Evolutionary conservation across 1,140 invertebrate genomes (phyloP).

Genomic region (Penaeus vannamei): DNA sequence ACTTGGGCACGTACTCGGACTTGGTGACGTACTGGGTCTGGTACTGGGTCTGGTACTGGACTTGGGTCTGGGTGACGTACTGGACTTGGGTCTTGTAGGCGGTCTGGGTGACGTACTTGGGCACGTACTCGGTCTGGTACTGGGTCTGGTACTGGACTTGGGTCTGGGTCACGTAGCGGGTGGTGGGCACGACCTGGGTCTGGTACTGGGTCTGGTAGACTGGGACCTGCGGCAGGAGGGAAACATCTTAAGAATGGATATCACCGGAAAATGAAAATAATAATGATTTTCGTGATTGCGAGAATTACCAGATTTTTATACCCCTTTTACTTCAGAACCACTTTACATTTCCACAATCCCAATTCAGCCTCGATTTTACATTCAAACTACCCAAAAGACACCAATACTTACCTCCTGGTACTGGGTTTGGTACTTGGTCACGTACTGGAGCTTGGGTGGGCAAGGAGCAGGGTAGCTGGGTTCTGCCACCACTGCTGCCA

Average conservation of each 20-base stretch:
- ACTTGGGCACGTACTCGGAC: slow-evolving; percentile 35
- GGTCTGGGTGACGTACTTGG: slow-evolving; percentile 45
- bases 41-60: slow-evolving; percentile 44
- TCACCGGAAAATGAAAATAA: too few relatives aligned
- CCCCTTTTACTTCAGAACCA: too few relatives aligned
- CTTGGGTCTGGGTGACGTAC: slow-evolving; percentile 35
- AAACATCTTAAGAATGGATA: too few relatives aligned
- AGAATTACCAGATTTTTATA: too few relatives aligned
- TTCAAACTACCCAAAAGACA: too few relatives aligned
- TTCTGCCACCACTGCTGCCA: too few relatives aligned
- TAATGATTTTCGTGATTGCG: too few relatives aligned
- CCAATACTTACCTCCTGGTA: neutral
- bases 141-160: slow-evolving; percentile 40
- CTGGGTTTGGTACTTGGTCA: slow-evolving; percentile 9
- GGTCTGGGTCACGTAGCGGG: slow-evolving; percentile 20
- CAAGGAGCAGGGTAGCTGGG: too few relatives aligned
- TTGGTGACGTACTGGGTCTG: slow-evolving; percentile 45
- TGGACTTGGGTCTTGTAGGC: slow-evolving; percentile 40
- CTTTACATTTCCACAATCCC: too few relatives aligned
- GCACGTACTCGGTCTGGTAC: slow-evolving; percentile 46
- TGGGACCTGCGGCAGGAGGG: slow-evolving; percentile 5
- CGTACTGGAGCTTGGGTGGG: too few relatives aligned
- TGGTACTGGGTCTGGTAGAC: slow-evolving; percentile 41
- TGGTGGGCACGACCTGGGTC: slow-evolving; percentile 32
- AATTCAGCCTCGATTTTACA: too few relatives aligned